These are phyloP conservation scores for Hippoglossus hippoglossus DNA, from an alignment of 2,797 vertebrate genomes.

Conservation along the genomic window DNA sequence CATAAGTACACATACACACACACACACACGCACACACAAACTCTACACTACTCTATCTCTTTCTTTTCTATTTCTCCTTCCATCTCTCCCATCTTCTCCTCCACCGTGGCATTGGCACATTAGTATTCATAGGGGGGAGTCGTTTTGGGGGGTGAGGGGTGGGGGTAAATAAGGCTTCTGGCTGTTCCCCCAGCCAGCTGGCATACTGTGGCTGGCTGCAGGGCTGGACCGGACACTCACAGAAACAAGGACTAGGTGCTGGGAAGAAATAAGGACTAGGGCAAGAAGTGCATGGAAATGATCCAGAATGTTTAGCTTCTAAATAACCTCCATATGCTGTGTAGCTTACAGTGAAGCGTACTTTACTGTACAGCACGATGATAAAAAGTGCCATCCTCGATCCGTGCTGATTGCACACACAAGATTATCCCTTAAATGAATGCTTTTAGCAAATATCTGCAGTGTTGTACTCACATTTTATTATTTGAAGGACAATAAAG, in stretches of 20 bases:
- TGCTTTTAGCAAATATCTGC: slow-evolving; percentile 59
- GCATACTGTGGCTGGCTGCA: slow-evolving; percentile 57
- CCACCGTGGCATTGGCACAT: slow-evolving; percentile 51
- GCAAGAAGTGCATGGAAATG: slow-evolving; percentile 43
- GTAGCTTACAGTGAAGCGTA: slow-evolving; percentile 21
- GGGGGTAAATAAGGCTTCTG: slow-evolving; percentile 62
- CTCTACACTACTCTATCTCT: slow-evolving; percentile 25
- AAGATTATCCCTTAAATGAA: slow-evolving; percentile 54
- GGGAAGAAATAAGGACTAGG: slow-evolving; percentile 27
- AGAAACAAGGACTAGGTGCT: slow-evolving; percentile 54
- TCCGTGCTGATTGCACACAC: slow-evolving; percentile 41
- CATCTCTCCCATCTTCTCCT: slow-evolving; percentile 48
- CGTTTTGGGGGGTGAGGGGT: slow-evolving; percentile 7
- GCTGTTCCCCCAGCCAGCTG: slow-evolving; percentile 71
- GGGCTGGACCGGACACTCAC: slow-evolving; percentile 59
- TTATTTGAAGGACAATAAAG: slow-evolving; percentile 64
- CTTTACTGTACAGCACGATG: slow-evolving; percentile 24
- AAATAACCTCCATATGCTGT: slow-evolving; percentile 37
- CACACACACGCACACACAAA: slow-evolving; percentile 3
- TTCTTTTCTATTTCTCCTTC: slow-evolving; percentile 20
- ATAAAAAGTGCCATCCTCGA: slow-evolving; percentile 26
- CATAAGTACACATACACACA: not conserved
- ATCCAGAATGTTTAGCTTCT: slow-evolving; percentile 27
- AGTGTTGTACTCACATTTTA: slow-evolving; percentile 48
- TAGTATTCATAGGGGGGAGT: slow-evolving; percentile 71